phyloP scores from a whole-genome alignment of 2,888 invertebrate species.

The Drosophila flavopinicola region DNA sequence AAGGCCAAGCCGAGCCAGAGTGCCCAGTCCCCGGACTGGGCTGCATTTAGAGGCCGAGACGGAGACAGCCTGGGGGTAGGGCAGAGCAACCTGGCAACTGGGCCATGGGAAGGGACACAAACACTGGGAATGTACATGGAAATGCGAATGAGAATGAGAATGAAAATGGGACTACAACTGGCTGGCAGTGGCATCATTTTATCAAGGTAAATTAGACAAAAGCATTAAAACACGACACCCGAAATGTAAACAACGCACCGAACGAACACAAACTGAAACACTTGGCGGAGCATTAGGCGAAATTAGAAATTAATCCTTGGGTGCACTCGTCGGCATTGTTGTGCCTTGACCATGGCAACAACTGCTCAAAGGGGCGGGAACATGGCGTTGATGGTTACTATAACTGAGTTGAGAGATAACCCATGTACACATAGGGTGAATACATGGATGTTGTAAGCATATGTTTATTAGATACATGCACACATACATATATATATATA shows the following conservation, averaged over 20 bases:
- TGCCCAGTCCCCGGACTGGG: conserved; percentile 35
- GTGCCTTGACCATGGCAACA: conserved; percentile 55
- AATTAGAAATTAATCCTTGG: conserved; percentile 82
- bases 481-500: too few species aligned
- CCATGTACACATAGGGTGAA: neutral
- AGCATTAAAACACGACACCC: conserved; percentile 51
- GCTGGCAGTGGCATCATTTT: conserved; percentile 55
- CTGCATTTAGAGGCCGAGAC: conserved; percentile 47
- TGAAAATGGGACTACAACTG: conserved; percentile 15
- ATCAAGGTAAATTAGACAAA: conserved; percentile 81
- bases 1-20: conserved; percentile 48
- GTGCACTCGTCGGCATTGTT: conserved; percentile 40
- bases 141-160: conserved; percentile 7
- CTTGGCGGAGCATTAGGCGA: conserved; percentile 67
- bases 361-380: conserved; percentile 22
- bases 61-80: conserved; percentile 61
- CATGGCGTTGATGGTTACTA: conserved; percentile 6
- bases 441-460: conserved; percentile 7
- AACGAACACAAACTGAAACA: conserved; percentile 49
- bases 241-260: conserved; percentile 59
- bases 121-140: conserved; percentile 32
- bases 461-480: conserved; percentile 12
- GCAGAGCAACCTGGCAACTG: conserved; percentile 52
- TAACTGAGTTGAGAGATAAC: conserved; percentile 6
- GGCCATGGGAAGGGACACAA: conserved; percentile 59